phyloP scores from a whole-genome alignment of 2,888 invertebrate genomes.

The Melinopterus prodromus region DNA sequence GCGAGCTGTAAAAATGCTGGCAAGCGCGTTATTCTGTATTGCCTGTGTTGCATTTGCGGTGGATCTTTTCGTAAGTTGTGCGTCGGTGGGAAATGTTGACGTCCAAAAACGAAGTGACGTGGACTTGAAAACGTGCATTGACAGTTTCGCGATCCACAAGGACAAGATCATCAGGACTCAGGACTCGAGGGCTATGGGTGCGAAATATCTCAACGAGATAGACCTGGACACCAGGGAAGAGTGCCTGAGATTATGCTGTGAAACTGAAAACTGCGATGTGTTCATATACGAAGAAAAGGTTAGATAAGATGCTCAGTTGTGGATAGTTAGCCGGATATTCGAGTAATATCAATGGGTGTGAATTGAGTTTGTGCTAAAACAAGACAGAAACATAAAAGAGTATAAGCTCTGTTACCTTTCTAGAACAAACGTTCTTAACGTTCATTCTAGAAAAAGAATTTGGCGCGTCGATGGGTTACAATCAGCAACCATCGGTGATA shows the following conservation, averaged over 20 bases:
- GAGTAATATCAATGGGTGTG: background rate
- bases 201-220: slow-evolving; percentile 85
- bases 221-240: slow-evolving; percentile 83
- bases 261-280: slow-evolving; percentile 87
- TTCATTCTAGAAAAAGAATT: no score
- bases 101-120: slow-evolving; percentile 60
- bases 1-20: background rate
- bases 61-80: slow-evolving; percentile 20
- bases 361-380: no score
- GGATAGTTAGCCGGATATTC: background rate
- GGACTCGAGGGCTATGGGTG: slow-evolving; percentile 88
- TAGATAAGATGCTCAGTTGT: background rate
- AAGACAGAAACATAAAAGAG: no score
- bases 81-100: slow-evolving; percentile 21
- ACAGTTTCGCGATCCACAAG: slow-evolving; percentile 84
- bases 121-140: slow-evolving; percentile 73
- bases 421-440: no score
- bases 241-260: slow-evolving; percentile 87
- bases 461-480: no score
- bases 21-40: background rate
- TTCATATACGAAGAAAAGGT: slow-evolving; percentile 94
- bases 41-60: slow-evolving; percentile 7
- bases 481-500: no score
- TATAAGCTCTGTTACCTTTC: no score
- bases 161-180: slow-evolving; percentile 92